Evolutionary conservation across 2,113 vertebrate species (phyloP), one percentile per base, ranked within the genome.

Genomic region (Fregata magnificens): DNA sequence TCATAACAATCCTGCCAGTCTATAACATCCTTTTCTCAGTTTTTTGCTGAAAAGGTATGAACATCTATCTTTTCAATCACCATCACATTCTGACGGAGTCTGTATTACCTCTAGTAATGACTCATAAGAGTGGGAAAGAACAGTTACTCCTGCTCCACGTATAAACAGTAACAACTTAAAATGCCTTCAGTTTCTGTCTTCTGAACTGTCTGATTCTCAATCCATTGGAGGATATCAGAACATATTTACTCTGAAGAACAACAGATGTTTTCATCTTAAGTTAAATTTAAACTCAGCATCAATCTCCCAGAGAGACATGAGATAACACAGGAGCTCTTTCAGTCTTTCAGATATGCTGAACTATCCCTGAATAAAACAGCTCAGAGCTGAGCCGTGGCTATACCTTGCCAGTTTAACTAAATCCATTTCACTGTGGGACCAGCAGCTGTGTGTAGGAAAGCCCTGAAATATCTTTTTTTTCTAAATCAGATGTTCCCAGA

Each of bases 281-380:
- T 88, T 93, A 88, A 82, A 96, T 78, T 90, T 91, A 91, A 96
- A 85, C 74, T 94, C 79, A 26, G 44, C 87, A 91, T 94, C 71
- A 44, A 7, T 73, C 58, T 95, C 77, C 80, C 56, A 74, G 77
- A 87, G 61, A 93, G 69, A 47, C 86, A 87, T 78, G 67, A 95
- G 55, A 66, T 59, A 93, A 55, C 69, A 38, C 38, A 84, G 59
- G 47, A 84, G 63, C 42, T 61, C 72, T 42, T 42, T 90, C 76
- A 73, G 28, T 49, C 71, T 85, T 79, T 65, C 16, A 55, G 77
- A n/a, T 49, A 8, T 38, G 29, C 65, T 28, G 5, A 84, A 44
- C 11, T 16, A 77, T 32, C 26, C 31, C 28, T 70, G 38, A 53
- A 76, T 11, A 28, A 62, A 82, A 24, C 9, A 87, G n/a, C 65